Evolutionary conservation across 2,888 invertebrate species (phyloP).

Genomic region (Coleophora deauratella): DNA sequence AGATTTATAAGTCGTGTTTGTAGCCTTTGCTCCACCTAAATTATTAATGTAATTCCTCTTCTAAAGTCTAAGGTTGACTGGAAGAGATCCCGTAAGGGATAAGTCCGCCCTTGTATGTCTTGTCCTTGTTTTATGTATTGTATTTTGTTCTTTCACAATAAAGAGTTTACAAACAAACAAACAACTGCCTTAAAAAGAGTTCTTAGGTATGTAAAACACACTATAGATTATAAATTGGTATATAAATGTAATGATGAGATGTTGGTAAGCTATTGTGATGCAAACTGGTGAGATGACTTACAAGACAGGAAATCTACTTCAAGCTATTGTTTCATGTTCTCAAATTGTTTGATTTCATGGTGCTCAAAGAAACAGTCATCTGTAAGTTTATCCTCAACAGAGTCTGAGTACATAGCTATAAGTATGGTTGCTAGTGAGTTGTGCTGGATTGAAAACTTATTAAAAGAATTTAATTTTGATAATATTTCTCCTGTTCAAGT

Average conservation of each 20-base stretch:
- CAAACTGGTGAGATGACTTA: conserved; percentile 10
- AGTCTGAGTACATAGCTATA: conserved; percentile 11
- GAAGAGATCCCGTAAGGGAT: too few species aligned
- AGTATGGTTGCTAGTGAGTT: conserved; percentile 12
- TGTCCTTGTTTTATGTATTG: too few species aligned
- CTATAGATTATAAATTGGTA: conserved; percentile 7
- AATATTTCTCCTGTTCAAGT: conserved; percentile 8
- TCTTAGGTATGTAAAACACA: conserved; percentile 10
- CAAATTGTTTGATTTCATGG: conserved; percentile 1
- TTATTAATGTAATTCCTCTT: too few species aligned
- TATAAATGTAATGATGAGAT: conserved; percentile 5
- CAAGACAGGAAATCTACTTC: conserved; percentile 9
- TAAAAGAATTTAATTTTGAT: conserved; percentile 8
- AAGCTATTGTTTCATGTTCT: neutral
- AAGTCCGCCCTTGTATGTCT: too few species aligned
- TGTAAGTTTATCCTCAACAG: conserved; percentile 8
- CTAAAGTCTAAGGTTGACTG: too few species aligned
- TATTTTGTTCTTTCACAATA: too few species aligned
- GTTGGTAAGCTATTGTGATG: conserved; percentile 7
- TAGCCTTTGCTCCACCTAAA: too few species aligned
- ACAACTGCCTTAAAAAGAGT: conserved; percentile 11
- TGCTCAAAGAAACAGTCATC: conserved; percentile 2
- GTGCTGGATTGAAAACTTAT: conserved; percentile 13
- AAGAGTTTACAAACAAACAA: too few species aligned
- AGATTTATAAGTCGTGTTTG: too few species aligned